These are phyloP conservation scores for Rhegmatorhina hoffmannsi DNA, from an alignment of 2,113 vertebrate genomes.

Conservation along the genomic window DNA sequence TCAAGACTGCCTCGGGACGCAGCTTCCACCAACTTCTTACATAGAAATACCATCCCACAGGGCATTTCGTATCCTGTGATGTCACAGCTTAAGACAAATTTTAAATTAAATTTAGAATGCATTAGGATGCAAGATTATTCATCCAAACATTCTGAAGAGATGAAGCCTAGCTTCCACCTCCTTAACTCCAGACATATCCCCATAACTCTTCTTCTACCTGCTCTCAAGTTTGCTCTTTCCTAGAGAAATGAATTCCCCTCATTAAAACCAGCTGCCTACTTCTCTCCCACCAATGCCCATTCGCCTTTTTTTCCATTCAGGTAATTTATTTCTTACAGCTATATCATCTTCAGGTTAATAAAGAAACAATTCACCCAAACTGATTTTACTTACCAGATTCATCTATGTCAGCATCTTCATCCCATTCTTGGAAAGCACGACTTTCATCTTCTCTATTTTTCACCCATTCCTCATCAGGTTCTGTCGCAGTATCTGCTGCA, in stretches of 20 bases:
- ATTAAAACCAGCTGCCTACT: background rate
- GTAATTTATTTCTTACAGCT: background rate
- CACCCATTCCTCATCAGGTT: conserved; percentile 92
- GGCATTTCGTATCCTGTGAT: background rate
- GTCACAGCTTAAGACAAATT: background rate
- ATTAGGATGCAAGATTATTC: background rate
- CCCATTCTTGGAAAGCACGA: conserved; percentile 92
- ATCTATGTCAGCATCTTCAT: conserved; percentile 96
- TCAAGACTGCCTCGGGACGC: background rate
- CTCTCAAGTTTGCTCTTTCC: background rate
- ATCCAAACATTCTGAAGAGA: background rate
- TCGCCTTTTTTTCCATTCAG: background rate
- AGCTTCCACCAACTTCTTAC: background rate
- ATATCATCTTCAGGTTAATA: background rate
- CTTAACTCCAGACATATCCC: background rate
- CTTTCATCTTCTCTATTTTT: conserved; percentile 87
- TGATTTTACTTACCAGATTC: conserved; percentile 85
- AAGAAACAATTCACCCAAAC: background rate
- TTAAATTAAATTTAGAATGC: background rate
- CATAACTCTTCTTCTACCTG: background rate
- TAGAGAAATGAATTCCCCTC: background rate
- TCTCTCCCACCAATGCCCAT: background rate
- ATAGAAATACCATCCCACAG: background rate
- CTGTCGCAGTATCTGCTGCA: conserved; percentile 82
- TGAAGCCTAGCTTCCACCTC: background rate